Evolutionary conservation across 2,888 invertebrate genomes (phyloP), one percentile per base, ranked within the genome.

Genomic region (Synergus gifuensis): DNA sequence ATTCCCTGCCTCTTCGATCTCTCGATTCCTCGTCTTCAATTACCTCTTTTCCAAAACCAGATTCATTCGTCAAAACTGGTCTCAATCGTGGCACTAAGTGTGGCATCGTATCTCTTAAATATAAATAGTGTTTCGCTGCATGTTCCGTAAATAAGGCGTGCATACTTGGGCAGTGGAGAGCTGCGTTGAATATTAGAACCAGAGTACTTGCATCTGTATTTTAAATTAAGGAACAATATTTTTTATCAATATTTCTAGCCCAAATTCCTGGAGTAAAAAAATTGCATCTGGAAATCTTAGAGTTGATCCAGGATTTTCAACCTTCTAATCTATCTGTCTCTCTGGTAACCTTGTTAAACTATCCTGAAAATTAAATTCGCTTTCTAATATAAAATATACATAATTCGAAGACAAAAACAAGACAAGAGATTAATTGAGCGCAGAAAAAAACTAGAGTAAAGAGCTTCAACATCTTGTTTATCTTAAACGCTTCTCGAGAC

Each of bases 111-210:
- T 98, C 98, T 5, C 98, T 94, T 63, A 99, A 93, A 91, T 98
- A 99, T 0, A 96, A 96, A 93, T 99, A 99, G 93, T 99, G 99
- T 78, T 98, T 96, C 78, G 97, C 93, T 0, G 98, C 98, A 90
- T 98, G 98, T 83, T 98, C 97, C 79, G 98, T 98, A 90, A 99
- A 96, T 77, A 99, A 93, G 9, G 98, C 96, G 83, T 97, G 93
- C 94, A 99, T 98, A 16, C 98, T 97, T 73, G 97, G 96, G 90
- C 98, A 96, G 90, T 96, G 95, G 85, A 96, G 95, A 0, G 99
- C 98, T 14, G 99, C 98, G 93, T 99, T 99, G 88, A 99, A 95
- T 44, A 99, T 96, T 88, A 99, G 93, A 84, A 99, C 97, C 80
- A 99, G 93, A 9, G 98, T 96, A 89, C 98, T 98, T 83, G 98